A percentile compares a stretch with the other conserved stretches of the same genome.
These are phyloP conservation scores for Carterocephalus palaemon DNA, from an alignment of 2,888 invertebrate species.

Conservation along the genomic window DNA sequence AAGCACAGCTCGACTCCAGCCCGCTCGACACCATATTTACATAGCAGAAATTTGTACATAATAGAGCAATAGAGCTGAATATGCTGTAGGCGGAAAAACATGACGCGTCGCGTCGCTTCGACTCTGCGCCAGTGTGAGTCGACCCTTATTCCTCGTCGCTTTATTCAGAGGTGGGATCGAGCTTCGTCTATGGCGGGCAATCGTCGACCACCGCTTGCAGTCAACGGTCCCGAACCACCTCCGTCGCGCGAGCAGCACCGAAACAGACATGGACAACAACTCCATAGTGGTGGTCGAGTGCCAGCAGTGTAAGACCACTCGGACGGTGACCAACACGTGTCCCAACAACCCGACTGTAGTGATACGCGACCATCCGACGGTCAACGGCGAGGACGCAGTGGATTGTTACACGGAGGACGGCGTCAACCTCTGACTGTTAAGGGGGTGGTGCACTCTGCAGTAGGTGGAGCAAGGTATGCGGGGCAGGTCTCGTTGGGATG, in stretches of 20 bases:
- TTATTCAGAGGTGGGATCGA: slow-evolving; percentile 86
- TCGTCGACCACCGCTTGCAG: slow-evolving; percentile 79
- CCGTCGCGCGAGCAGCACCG: slow-evolving; percentile 64
- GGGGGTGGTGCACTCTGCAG: slow-evolving; percentile 77
- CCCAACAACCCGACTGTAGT: slow-evolving; percentile 62
- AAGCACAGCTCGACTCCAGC: no score
- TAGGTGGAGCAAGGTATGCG: no score
- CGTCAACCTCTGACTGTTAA: slow-evolving; percentile 68
- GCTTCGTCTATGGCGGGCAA: slow-evolving; percentile 90
- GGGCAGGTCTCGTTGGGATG: slow-evolving; percentile 5
- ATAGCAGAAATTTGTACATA: no score
- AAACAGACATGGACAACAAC: slow-evolving; percentile 68
- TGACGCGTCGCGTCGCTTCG: no score
- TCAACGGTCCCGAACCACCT: slow-evolving; percentile 41
- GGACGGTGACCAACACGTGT: slow-evolving; percentile 47
- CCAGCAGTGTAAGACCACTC: slow-evolving; percentile 53
- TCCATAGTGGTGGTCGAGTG: slow-evolving; percentile 71
- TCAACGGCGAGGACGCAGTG: slow-evolving; percentile 53
- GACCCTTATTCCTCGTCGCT: no score
- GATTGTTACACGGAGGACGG: slow-evolving; percentile 57
- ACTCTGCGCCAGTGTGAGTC: no score
- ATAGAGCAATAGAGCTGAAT: no score
- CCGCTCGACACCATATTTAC: no score
- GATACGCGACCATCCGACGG: slow-evolving; percentile 52
- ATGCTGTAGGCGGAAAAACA: no score